Evolutionary conservation across 2,888 invertebrate species (phyloP), one percentile per base, ranked within the genome.

Genomic region (Pseudolycoriella hygida): DNA sequence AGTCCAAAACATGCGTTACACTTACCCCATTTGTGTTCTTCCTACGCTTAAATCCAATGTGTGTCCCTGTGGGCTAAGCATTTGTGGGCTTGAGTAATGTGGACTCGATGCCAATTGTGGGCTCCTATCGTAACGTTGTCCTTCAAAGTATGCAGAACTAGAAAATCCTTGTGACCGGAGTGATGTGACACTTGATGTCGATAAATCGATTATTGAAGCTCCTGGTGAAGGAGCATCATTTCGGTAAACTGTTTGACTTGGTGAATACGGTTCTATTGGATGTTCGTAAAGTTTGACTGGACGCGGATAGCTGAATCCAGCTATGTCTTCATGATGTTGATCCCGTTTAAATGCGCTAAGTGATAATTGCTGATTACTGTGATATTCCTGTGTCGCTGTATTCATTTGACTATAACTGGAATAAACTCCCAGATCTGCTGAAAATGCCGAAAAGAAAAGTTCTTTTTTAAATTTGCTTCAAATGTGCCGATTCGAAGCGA

Each of bases 31-130:
- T 62, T 76, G 75, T 64, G 80, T 72, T 67, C 81, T 72, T 67
- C 79, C 81, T 57, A 84, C 82, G 66, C 82, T 82, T 61, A 84
- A 76, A 70, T 84, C 83, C 60, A 83, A 72, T 56, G 83, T 83
- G 63, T 84, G 83, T 55, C 82, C 82, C 67, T 84, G 83, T 50
- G 83, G 83, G 68, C 82, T 82, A 55, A 82, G 81, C 62, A 82
- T 82, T 69, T 82, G 81, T 52, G 82, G 82, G 67, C 81, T 82
- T 56, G 81, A 77, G 55, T 80, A 74, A 56, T 76, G 76, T 51
- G 82, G 82, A 66, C 81, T 81, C 50, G 81, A 77, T 54, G 80
- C 81, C 52, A 81, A 80, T 65, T 78, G 80, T 53, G 82, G 82
- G 64, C 80, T 80, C 56, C 80, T 79, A 48, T 47, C 44, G 25